These are phyloP conservation scores for Brachionus rotundiformis DNA, from an alignment of 1,140 invertebrate genomes.

Conservation along the genomic window DNA sequence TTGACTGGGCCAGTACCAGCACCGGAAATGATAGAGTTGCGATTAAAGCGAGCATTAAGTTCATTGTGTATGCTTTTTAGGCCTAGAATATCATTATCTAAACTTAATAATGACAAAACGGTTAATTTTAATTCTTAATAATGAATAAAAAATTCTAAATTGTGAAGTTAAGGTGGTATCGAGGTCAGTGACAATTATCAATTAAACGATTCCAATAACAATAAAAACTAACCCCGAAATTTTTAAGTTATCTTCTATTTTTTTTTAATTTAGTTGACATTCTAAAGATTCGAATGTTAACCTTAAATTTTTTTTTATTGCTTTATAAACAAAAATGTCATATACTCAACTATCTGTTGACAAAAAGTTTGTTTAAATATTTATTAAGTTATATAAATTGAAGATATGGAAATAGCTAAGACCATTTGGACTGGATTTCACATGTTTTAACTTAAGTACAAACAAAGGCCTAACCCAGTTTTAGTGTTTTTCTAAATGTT, in stretches of 20 bases:
- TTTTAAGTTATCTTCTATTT: background rate
- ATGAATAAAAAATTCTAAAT: too few species aligned
- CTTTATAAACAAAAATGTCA: conserved; percentile 36
- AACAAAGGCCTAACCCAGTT: conserved; percentile 42
- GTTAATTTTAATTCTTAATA: background rate
- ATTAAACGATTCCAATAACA: background rate
- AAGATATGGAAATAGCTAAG: background rate
- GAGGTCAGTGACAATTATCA: background rate
- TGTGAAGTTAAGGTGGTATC: too few species aligned
- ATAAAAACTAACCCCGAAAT: conserved; percentile 31
- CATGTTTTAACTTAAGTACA: conserved; percentile 40
- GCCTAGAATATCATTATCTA: background rate
- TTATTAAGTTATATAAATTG: conserved; percentile 30
- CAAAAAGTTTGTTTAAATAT: conserved; percentile 2
- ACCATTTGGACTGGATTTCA: conserved; percentile 25
- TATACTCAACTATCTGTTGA: conserved; percentile 5
- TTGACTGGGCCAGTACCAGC: background rate
- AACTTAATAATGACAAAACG: background rate
- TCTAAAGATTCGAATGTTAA: conserved; percentile 34
- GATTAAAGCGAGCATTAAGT: background rate
- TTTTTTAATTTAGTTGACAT: background rate
- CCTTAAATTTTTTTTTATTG: conserved; percentile 32
- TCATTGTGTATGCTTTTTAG: background rate
- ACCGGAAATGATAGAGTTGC: background rate
- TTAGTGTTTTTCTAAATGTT: conserved; percentile 19